Percentiles rank a stretch among this genome's conserved stretches.
These are phyloP conservation scores for Octopus bimaculoides DNA, from an alignment of 1,140 invertebrate genomes.

Conservation along the genomic window DNA sequence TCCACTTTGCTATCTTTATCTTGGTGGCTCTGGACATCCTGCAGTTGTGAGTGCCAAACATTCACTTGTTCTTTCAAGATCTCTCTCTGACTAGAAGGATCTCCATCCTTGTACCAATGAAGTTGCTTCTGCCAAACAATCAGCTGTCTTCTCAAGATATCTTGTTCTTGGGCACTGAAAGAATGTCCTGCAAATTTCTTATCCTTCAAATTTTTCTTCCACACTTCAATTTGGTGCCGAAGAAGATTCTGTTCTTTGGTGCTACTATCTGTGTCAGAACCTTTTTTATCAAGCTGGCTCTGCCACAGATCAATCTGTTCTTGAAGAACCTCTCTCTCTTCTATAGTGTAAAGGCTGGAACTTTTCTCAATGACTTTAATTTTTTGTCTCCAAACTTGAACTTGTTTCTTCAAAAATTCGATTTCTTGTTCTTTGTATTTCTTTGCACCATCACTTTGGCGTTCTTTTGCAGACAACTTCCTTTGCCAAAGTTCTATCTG, in stretches of 20 bases:
- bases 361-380: background rate
- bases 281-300: background rate
- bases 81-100: background rate
- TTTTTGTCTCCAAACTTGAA: background rate
- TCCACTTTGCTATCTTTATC: background rate
- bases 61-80: background rate
- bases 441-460: background rate
- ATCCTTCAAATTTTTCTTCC: background rate
- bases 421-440: conserved; percentile 1
- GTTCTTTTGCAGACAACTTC: background rate
- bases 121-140: background rate
- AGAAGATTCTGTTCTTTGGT: background rate
- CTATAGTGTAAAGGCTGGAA: background rate
- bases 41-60: background rate
- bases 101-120: background rate
- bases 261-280: background rate
- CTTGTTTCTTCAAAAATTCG: background rate
- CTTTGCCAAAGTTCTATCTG: conserved; percentile 2
- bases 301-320: background rate
- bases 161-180: background rate
- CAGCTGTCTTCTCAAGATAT: background rate
- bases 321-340: background rate
- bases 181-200: background rate
- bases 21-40: background rate
- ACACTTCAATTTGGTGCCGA: background rate